Conservation (phyloP, 2,888 invertebrate species). For the Scaptodrosophila latifasciaeformis region DNA sequence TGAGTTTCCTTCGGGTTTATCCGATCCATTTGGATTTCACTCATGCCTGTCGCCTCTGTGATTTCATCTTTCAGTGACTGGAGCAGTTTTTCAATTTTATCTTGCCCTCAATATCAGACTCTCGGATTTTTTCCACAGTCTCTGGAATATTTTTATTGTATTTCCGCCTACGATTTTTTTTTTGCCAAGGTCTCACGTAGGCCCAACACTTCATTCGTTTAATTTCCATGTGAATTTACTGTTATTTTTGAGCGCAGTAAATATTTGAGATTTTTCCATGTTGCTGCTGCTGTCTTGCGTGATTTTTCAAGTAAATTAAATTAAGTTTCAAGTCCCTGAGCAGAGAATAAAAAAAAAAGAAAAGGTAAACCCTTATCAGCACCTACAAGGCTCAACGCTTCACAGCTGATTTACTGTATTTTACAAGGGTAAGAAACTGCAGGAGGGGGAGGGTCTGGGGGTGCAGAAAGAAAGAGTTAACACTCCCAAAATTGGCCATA, state of each 20-base stretch:
- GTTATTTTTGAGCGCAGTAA: too few relatives aligned
- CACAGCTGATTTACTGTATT: constrained; percentile 21
- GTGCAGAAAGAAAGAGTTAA: too few relatives aligned
- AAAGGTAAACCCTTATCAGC: constrained; percentile 4
- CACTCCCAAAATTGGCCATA: constrained; percentile 28
- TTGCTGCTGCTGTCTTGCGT: background rate
- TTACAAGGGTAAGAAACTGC: background rate
- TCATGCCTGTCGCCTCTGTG: too few relatives aligned
- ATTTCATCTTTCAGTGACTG: too few relatives aligned
- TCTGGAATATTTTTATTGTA: too few relatives aligned
- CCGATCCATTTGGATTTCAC: too few relatives aligned
- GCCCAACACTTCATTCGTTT: background rate
- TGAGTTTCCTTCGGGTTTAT: too few relatives aligned
- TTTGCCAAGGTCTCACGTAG: constrained; percentile 41
- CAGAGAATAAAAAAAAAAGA: background rate
- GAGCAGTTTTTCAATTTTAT: too few relatives aligned
- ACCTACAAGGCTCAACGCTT: constrained; percentile 5
- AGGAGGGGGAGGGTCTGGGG: constrained; percentile 1
- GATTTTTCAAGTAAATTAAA: constrained; percentile 25
- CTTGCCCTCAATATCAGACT: too few relatives aligned
- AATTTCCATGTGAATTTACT: too few relatives aligned
- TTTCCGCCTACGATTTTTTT: too few relatives aligned
- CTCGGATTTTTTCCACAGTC: too few relatives aligned
- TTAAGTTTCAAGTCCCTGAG: constrained; percentile 23
- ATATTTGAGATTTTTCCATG: constrained; percentile 4